Base-by-base conservation (phyloP, 1,140 invertebrate genomes). In the Drosophila auraria region DNA sequence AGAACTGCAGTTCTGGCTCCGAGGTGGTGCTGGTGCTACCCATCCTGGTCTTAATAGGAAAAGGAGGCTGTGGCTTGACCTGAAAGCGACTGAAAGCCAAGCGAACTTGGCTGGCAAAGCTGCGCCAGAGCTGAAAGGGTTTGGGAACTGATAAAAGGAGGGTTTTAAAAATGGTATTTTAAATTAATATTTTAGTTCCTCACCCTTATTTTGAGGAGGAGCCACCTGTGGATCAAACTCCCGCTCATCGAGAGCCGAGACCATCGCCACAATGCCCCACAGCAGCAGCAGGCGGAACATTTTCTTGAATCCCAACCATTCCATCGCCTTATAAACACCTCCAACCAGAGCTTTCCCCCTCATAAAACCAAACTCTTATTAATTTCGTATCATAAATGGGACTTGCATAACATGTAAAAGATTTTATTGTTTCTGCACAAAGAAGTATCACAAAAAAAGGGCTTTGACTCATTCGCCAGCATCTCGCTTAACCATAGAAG, bases 401-500 rank as follows among this genome's bases (percentile, higher is more conserved):
- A 59, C 45, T 73, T 58, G 68, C 69, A 80, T 73, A 80, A 80
- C 17, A 57, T 57, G 51, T 66, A 56, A 44, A 44, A 14, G 42
- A 60, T 80, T 80, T 80, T 80, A 71, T 78, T 78, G 45, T n/a
- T 40, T 64, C 66, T 68, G 36, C 56, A 58, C 59, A 83, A 78
- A 60, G 60, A 74, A 75, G 83, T 87, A 87, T 89, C 84, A 89
- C 80, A 89, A 62, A 62, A 17, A 20, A 20, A 17, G 7, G 17
- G 36, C n/a, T 17, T 23, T 50, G 17, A 56, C 44, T 33, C 53
- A 77, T 23, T 23, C 14, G 17, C 11, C 30, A 20, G 11, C 27
- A 12, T 38, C 38, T 25, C 30, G 30, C 17, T 83, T 83, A 92
- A 25, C 90, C 90, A 42, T 92, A 92, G 59, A 78, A 92, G 49